Base-by-base conservation (phyloP, 2,888 invertebrate species). In the Orchesella flavescens region DNA sequence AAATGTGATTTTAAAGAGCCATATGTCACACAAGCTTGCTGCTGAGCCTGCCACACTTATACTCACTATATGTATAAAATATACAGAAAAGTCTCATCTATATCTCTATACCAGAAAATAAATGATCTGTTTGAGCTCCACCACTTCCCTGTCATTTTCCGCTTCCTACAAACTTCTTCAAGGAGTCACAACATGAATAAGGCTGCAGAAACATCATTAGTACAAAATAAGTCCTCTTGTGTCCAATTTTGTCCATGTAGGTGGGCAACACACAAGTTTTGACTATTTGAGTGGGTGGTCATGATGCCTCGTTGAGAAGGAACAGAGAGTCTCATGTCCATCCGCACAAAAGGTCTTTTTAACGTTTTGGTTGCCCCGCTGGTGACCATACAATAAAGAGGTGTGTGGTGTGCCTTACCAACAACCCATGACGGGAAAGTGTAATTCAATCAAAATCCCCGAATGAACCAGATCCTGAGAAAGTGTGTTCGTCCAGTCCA, bases 271-370 rank as follows among this genome's bases (percentile, higher is more conserved):
- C 81, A 74, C 72, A 86, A 86, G 85, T 88, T 88, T 83, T 87
- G 87, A 87, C 86, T 86, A 24, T 69, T 87, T 82, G 86, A 84
- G 85, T 88, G 88, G 88, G 88, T 88, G 88, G 88, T 88, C 88
- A 87, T 80, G 77, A 85, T 84, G 87, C 79, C 85, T 87, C 86
- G 82, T 87, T 87, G 83, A 86, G 84, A 83, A 72, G 84, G 84
- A 82, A 87, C 86, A 87, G 83, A 84, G 85, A 86, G 86, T 73
- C 83, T 86, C 84, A 77, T 87, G 79, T 82, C 82, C 80, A 82
- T 72, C 84, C 80, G 72, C 83, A 68, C 80, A 74, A 72, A 80
- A 81, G 71, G 46, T 44, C 72, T 73, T 79, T 73, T 61, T 66
- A 72, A 65, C 61, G 53, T 66, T 71, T 72, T 72, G 71, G 78